phyloP scores from a whole-genome alignment of 1,140 invertebrate species.

The Drosophila biarmipes region DNA sequence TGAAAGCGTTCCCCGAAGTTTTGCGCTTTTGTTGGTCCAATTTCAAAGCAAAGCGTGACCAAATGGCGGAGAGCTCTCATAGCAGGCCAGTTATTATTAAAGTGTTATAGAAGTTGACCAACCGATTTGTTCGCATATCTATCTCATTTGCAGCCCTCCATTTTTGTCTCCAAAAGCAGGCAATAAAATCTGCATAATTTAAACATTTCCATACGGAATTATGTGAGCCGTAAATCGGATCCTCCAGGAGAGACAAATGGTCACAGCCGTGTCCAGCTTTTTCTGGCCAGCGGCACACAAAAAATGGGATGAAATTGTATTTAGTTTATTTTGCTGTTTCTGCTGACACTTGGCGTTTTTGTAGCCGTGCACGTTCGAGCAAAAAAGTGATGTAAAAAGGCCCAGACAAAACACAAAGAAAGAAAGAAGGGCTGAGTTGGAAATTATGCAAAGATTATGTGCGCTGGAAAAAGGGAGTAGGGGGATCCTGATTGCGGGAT shows the following conservation, averaged over 20 bases:
- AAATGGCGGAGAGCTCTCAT: not conserved
- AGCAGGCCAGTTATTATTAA: slow-evolving; percentile 34
- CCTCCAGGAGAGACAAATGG: slow-evolving; percentile 11
- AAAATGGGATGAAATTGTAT: slow-evolving; percentile 36
- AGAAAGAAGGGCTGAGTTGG: slow-evolving; percentile 40
- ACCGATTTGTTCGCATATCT: not conserved
- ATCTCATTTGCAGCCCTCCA: not conserved
- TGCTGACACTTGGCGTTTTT: slow-evolving; percentile 74
- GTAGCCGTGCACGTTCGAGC: slow-evolving; percentile 34
- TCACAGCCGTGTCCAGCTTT: slow-evolving; percentile 37
- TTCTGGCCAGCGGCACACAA: slow-evolving; percentile 7
- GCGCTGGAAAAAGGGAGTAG: slow-evolving; percentile 42
- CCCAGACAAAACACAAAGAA: slow-evolving; percentile 1
- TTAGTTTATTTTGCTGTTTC: slow-evolving; percentile 52
- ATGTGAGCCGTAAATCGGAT: slow-evolving; percentile 40
- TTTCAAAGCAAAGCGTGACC: slow-evolving; percentile 68
- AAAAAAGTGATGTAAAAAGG: slow-evolving; percentile 19
- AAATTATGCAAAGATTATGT: slow-evolving; percentile 82
- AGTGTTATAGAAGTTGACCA: slow-evolving; percentile 16
- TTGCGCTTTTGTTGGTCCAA: slow-evolving; percentile 60
- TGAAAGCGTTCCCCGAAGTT: slow-evolving; percentile 39
- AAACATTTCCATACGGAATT: slow-evolving; percentile 34
- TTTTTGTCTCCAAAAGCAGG: slow-evolving; percentile 2
- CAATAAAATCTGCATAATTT: slow-evolving; percentile 46
- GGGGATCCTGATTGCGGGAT: slow-evolving; percentile 21